Conservation (phyloP, 2,797 vertebrate species). For the Salmo trutta region DNA sequence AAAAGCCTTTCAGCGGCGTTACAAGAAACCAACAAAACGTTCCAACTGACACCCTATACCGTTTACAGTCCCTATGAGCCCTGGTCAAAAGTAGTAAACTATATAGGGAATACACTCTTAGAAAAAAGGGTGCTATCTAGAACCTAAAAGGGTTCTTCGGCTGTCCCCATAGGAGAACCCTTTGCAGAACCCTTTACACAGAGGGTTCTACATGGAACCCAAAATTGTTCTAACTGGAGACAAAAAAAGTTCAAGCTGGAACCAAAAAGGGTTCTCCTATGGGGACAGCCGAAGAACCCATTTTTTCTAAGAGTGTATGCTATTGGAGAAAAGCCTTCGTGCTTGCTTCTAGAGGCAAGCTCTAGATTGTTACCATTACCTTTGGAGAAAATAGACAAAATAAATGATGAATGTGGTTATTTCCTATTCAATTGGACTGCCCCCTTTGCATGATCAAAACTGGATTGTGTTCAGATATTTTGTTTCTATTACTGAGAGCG, state of each 20-base stretch:
- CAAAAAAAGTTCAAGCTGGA: no score
- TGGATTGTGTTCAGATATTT: constrained; percentile 64
- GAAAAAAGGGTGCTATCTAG: not conserved
- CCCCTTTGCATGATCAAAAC: constrained; percentile 66
- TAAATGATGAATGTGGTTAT: constrained; percentile 72
- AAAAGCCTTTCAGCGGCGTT: constrained; percentile 72
- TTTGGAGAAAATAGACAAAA: constrained; percentile 63
- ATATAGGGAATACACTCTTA: constrained; percentile 68
- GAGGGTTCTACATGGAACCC: no score
- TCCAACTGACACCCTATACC: constrained; percentile 22
- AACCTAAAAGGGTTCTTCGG: not conserved
- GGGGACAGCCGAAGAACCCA: no score
- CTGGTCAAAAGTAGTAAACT: not conserved
- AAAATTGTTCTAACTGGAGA: no score
- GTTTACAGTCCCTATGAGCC: constrained; percentile 1
- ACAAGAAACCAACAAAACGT: constrained; percentile 38
- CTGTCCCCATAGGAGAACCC: no score
- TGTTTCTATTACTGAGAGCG: not conserved
- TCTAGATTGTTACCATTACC: constrained; percentile 62
- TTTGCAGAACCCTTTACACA: no score
- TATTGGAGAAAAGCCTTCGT: no score
- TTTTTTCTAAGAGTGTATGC: no score
- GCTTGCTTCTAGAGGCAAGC: no score
- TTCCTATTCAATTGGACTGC: constrained; percentile 54
- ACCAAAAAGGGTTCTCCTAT: no score